Percentiles rank a stretch among this genome's conserved stretches.
Conservation (phyloP, 2,888 invertebrate genomes). For the Lissocephala sabroskyi region DNA sequence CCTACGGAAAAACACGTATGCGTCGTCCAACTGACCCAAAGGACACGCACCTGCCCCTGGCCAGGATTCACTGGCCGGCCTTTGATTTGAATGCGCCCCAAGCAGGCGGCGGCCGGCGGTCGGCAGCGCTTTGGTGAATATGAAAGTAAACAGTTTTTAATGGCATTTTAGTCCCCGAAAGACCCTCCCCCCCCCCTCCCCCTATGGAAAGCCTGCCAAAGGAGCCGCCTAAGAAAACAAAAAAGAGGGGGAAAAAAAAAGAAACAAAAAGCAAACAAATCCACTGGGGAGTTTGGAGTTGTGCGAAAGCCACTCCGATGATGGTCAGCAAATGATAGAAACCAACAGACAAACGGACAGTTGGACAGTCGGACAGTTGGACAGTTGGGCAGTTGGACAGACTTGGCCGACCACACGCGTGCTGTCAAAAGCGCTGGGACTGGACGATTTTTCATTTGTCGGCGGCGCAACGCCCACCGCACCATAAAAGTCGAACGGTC, state of each 20-base stretch:
- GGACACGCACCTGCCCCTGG: too few relatives aligned
- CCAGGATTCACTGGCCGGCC: too few relatives aligned
- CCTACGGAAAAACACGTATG: too few relatives aligned
- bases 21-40: too few relatives aligned
- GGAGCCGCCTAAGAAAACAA: slow-evolving; percentile 12
- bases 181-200: too few relatives aligned
- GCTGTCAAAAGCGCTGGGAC: slow-evolving; percentile 4
- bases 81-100: background rate
- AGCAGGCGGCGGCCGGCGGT: background rate
- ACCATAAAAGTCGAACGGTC: slow-evolving; percentile 33
- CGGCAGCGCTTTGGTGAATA: slow-evolving; percentile 42
- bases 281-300: slow-evolving; percentile 51
- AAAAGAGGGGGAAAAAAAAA: slow-evolving; percentile 26
- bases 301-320: slow-evolving; percentile 33
- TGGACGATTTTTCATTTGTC: slow-evolving; percentile 59
- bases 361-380: background rate
- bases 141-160: slow-evolving; percentile 58
- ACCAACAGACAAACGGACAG: slow-evolving; percentile 1
- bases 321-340: slow-evolving; percentile 31
- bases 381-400: background rate
- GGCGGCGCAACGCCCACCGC: slow-evolving; percentile 51
- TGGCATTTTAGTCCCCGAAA: slow-evolving; percentile 49
- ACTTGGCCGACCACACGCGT: slow-evolving; percentile 13
- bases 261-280: background rate
- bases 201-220: background rate